These are phyloP conservation scores for Ophiodon elongatus DNA, from an alignment of 2,113 vertebrate species.

Conservation along the genomic window DNA sequence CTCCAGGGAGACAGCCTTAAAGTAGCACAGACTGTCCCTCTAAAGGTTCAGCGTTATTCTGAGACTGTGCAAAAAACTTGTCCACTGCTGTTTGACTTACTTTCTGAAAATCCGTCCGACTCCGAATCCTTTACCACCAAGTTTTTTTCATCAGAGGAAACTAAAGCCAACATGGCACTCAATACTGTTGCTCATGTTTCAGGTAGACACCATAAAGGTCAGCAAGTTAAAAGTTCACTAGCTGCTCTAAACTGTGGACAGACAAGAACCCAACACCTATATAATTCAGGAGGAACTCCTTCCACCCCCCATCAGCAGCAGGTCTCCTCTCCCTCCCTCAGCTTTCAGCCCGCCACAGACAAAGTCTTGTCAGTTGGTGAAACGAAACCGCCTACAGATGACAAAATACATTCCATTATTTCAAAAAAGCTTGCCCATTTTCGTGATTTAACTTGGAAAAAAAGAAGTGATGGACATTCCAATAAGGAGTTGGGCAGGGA, in stretches of 20 bases:
- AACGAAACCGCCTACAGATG: neutral
- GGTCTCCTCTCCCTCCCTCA: neutral
- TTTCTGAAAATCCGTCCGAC: neutral
- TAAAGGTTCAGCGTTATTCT: neutral
- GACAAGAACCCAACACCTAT: neutral
- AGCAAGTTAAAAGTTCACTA: neutral
- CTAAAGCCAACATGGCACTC: neutral
- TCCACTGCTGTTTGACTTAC: neutral
- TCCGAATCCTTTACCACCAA: neutral
- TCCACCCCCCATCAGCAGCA: neutral
- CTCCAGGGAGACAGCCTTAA: neutral
- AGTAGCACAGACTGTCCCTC: neutral
- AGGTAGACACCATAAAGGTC: neutral
- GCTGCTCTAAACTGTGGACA: neutral
- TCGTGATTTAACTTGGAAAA: neutral
- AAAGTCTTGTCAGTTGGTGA: neutral
- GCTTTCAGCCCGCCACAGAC: neutral
- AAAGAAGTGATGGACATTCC: accelerated
- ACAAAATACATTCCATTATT: neutral
- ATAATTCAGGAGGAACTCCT: neutral
- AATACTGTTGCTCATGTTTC: neutral
- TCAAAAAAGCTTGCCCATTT: accelerated
- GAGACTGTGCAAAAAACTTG: too few species aligned
- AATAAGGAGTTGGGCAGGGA: neutral
- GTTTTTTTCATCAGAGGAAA: neutral